Evolutionary conservation across 1,140 invertebrate species (phyloP).

Genomic region (Trachelipus rathkii): DNA sequence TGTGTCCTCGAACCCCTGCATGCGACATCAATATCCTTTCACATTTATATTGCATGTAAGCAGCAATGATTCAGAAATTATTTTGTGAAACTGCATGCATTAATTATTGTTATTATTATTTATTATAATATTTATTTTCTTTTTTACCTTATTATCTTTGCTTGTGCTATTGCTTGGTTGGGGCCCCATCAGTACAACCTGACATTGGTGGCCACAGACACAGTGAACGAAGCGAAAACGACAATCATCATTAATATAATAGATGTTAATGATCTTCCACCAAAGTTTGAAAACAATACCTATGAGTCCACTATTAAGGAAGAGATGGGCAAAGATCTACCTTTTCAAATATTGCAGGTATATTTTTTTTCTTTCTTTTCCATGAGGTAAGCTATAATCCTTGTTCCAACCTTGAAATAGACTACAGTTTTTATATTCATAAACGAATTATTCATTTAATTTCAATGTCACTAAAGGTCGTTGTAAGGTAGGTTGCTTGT

Average conservation of each 20-base stretch:
- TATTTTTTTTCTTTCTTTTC: neutral
- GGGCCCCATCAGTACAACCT: slow-evolving; percentile 66
- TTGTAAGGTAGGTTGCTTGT: neutral
- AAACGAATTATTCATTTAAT: too few species aligned
- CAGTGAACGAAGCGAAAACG: slow-evolving; percentile 75
- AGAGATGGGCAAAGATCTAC: slow-evolving; percentile 51
- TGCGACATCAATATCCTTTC: neutral
- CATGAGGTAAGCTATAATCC: too few species aligned
- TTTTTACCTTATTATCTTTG: slow-evolving; percentile 25
- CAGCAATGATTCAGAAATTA: slow-evolving; percentile 19
- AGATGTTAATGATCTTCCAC: slow-evolving; percentile 77
- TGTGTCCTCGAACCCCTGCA: neutral
- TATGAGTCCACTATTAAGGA: slow-evolving; percentile 66
- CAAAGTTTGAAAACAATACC: slow-evolving; percentile 64
- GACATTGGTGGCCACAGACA: slow-evolving; percentile 78
- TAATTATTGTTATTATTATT: slow-evolving; percentile 43
- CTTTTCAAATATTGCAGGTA: slow-evolving; percentile 17
- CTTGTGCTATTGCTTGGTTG: slow-evolving; percentile 39
- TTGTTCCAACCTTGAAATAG: too few species aligned
- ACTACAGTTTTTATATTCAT: too few species aligned
- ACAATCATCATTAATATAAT: slow-evolving; percentile 66
- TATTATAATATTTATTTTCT: slow-evolving; percentile 38
- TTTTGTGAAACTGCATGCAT: slow-evolving; percentile 28
- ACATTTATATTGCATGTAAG: neutral
- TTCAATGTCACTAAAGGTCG: too few species aligned